A percentile compares a stretch with the other conserved stretches of the same genome.
Conservation (phyloP, 2,888 invertebrate genomes). For the Pinctada fucata region DNA sequence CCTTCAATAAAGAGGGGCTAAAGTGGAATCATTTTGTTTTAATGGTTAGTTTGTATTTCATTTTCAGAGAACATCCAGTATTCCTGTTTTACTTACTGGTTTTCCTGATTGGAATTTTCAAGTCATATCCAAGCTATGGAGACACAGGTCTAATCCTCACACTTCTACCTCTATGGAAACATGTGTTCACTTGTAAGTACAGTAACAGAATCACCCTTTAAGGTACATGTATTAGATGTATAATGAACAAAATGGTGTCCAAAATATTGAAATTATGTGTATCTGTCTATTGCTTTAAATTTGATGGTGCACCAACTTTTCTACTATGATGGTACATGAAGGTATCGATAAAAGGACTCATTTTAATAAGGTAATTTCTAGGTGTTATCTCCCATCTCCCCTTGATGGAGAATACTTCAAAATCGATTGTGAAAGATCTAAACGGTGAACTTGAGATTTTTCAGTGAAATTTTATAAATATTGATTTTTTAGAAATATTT, state of each 20-base stretch:
- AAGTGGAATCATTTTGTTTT: too few species aligned
- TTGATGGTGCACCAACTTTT: not conserved
- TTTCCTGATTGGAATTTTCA: constrained; percentile 90
- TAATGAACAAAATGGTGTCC: not conserved
- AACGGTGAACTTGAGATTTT: too few species aligned
- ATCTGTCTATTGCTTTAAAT: not conserved
- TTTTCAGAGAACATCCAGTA: constrained; percentile 75
- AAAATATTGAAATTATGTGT: not conserved
- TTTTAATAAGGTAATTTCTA: too few species aligned
- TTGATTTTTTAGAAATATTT: too few species aligned
- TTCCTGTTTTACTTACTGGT: constrained; percentile 78
- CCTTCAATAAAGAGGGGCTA: too few species aligned
- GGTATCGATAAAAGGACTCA: too few species aligned
- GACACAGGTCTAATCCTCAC: constrained; percentile 95
- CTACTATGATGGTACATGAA: not conserved
- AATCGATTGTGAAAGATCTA: too few species aligned
- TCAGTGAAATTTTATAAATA: too few species aligned
- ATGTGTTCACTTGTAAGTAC: constrained; percentile 89
- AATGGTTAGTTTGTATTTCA: constrained; percentile 13
- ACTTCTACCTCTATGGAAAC: constrained; percentile 93
- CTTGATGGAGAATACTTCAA: too few species aligned
- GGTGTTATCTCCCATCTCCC: too few species aligned
- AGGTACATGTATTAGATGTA: not conserved
- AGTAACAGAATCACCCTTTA: not conserved
- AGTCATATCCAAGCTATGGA: constrained; percentile 97